phyloP scores from a whole-genome alignment of 2,113 vertebrate species.

The Mandrillus leucophaeus region DNA sequence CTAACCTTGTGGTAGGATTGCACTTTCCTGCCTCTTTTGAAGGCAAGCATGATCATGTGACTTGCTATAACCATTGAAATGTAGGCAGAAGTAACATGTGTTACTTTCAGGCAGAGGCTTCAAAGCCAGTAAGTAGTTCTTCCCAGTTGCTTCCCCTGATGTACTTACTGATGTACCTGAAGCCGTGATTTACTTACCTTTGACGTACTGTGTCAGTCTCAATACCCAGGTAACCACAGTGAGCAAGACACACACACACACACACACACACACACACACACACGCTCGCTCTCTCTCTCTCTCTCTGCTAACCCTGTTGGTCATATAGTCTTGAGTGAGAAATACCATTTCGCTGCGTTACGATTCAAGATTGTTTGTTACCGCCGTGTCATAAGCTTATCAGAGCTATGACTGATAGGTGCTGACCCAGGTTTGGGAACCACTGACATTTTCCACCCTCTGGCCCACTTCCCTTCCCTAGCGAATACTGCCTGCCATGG shows the following conservation, averaged over 20 bases:
- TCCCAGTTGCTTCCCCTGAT: no score
- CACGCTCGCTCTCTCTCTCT: no score
- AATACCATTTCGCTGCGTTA: background rate
- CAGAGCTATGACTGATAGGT: background rate
- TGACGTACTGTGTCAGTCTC: background rate
- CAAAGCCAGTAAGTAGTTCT: background rate
- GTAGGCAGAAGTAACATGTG: background rate
- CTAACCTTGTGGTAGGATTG: background rate
- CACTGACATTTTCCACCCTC: background rate
- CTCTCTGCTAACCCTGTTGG: background rate
- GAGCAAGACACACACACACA: background rate
- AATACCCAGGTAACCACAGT: background rate
- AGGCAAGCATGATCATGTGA: background rate
- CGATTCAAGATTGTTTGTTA: background rate
- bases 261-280: no score
- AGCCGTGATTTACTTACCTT: no score
- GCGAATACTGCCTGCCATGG: background rate
- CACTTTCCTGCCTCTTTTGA: background rate
- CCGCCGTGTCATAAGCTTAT: background rate
- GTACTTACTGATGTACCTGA: no score
- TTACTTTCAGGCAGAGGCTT: background rate
- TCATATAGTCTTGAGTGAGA: background rate
- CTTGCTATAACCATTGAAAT: background rate
- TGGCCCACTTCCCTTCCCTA: background rate
- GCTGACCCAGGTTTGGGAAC: background rate